A percentile compares a stretch with the other conserved stretches of the same genome.
phyloP scores from a whole-genome alignment of 2,113 vertebrate genomes.

The Oophaga pumilio region DNA sequence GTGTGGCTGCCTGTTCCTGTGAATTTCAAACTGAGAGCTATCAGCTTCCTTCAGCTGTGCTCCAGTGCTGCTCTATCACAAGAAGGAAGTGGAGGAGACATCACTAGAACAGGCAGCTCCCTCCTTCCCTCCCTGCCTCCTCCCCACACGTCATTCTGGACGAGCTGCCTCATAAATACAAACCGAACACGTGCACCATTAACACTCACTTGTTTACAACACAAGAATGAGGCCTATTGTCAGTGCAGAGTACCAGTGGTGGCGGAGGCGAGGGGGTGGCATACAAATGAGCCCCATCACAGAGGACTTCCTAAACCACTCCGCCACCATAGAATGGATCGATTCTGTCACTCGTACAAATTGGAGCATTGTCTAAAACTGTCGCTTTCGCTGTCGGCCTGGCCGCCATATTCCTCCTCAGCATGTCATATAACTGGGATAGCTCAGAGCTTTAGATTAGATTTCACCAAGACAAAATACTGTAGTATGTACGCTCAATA shows the following conservation, averaged over 20 bases:
- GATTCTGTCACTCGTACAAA: not conserved
- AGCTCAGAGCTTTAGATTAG: too few species aligned
- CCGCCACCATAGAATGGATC: not conserved
- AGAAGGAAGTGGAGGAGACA: slow-evolving; percentile 85
- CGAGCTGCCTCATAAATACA: slow-evolving; percentile 63
- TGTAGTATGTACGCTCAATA: too few species aligned
- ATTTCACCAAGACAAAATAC: too few species aligned
- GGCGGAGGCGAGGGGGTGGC: not conserved
- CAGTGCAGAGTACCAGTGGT: not conserved
- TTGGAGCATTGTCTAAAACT: not conserved
- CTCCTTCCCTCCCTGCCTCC: slow-evolving; percentile 59
- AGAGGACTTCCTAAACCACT: slow-evolving; percentile 21
- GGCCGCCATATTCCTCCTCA: slow-evolving; percentile 4
- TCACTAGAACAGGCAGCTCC: slow-evolving; percentile 70
- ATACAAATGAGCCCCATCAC: slow-evolving; percentile 19
- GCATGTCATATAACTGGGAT: not conserved
- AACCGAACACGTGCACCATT: slow-evolving; percentile 52
- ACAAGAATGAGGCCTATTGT: slow-evolving; percentile 11
- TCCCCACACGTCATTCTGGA: slow-evolving; percentile 68
- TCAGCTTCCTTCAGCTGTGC: slow-evolving; percentile 74
- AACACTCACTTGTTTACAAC: slow-evolving; percentile 25
- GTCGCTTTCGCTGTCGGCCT: not conserved
- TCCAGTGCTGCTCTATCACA: slow-evolving; percentile 66
- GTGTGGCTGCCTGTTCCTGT: slow-evolving; percentile 58
- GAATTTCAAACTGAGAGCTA: slow-evolving; percentile 68